Percentiles rank a stretch among this genome's conserved stretches.
Evolutionary conservation across 2,113 vertebrate species (phyloP).

Genomic region (Melanostigma gelatinosum): DNA sequence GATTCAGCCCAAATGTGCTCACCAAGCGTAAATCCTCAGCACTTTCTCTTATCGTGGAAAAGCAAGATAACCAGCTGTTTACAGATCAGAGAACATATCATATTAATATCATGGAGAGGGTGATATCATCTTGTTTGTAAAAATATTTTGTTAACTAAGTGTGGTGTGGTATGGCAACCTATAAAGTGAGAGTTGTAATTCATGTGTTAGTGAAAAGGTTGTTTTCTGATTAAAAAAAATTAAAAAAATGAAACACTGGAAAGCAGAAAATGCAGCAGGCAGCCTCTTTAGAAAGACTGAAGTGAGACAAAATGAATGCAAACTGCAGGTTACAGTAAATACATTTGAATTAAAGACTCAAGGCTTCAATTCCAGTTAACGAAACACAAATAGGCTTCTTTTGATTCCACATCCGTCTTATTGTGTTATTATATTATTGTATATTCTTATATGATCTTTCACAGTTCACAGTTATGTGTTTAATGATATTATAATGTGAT

Average conservation of each 20-base stretch:
- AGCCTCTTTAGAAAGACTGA: conserved; percentile 22
- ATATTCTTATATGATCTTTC: neutral
- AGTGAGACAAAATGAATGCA: conserved; percentile 27
- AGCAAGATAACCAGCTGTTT: conserved; percentile 99
- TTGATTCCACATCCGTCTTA: conserved; percentile 10
- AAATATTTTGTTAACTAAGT: conserved; percentile 87
- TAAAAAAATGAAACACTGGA: neutral
- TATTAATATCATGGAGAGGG: conserved; percentile 98
- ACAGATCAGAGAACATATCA: conserved; percentile 99
- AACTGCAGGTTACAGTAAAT: conserved; percentile 46
- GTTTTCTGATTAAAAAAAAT: conserved; percentile 25
- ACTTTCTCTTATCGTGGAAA: conserved; percentile 99
- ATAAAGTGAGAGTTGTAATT: conserved; percentile 78
- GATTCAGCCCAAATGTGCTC: conserved; percentile 99
- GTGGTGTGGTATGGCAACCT: conserved; percentile 79
- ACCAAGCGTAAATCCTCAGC: conserved; percentile 99
- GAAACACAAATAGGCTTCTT: conserved; percentile 13
- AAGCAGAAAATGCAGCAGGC: conserved; percentile 21
- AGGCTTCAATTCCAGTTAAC: conserved; percentile 11
- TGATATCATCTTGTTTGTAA: conserved; percentile 89
- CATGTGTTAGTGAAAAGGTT: conserved; percentile 59
- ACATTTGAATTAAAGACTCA: conserved; percentile 6
- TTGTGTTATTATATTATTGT: neutral
- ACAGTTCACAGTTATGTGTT: neutral
- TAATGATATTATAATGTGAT: conserved; percentile 4